phyloP scores from a whole-genome alignment of 2,113 vertebrate species.

The Poicephalus gulielmi region DNA sequence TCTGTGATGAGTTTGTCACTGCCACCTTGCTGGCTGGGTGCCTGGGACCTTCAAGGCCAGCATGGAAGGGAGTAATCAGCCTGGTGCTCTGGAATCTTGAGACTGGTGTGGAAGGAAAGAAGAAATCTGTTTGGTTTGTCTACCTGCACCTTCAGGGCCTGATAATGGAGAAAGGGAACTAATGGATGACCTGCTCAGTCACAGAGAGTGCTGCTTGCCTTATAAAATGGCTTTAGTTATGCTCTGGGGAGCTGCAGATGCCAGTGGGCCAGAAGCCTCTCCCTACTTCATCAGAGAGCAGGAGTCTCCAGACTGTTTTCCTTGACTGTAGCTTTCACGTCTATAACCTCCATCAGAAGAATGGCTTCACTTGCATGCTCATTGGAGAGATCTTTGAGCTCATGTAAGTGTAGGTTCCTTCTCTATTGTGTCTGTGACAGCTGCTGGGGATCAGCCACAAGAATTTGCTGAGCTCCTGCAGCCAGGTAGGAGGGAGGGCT shows the following conservation, averaged over 20 bases:
- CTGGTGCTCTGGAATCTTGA: background rate
- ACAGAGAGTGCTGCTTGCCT: background rate
- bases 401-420: constrained; percentile 79
- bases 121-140: background rate
- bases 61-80: background rate
- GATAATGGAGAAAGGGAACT: background rate
- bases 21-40: background rate
- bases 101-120: background rate
- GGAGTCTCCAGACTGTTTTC: background rate
- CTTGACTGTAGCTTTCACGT: constrained; percentile 78
- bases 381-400: constrained; percentile 96
- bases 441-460: background rate
- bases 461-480: background rate
- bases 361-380: constrained; percentile 98
- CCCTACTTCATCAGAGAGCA: background rate
- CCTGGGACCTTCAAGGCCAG: background rate
- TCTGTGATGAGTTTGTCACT: background rate
- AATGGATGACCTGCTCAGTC: fast-evolving
- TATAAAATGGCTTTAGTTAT: background rate
- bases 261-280: background rate
- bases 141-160: background rate
- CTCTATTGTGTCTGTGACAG: background rate
- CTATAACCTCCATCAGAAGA: constrained; percentile 99
- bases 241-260: background rate
- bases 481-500: background rate